These are phyloP conservation scores for Scomber japonicus DNA, from an alignment of 2,113 vertebrate genomes.

Conservation along the genomic window DNA sequence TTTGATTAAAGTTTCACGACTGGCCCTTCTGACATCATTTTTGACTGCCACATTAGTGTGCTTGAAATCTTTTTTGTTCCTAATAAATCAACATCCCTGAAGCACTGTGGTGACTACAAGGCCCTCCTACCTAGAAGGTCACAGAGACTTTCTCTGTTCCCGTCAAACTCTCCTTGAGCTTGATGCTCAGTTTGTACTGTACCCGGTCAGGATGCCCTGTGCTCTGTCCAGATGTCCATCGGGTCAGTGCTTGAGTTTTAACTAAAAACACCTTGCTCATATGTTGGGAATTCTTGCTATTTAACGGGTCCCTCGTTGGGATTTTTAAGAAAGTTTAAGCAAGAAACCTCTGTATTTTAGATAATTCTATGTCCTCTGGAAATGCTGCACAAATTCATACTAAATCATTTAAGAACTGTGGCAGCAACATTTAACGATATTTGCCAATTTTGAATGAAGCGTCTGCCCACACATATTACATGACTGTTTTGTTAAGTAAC, in stretches of 20 bases:
- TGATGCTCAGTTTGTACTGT: neutral
- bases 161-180: conserved; percentile 18
- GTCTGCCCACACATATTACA: conserved; percentile 18
- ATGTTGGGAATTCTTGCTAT: neutral
- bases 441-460: conserved; percentile 17
- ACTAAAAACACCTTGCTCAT: neutral
- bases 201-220: neutral
- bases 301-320: neutral
- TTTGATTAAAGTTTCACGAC: conserved; percentile 35
- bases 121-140: conserved; percentile 1
- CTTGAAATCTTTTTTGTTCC: conserved; percentile 17
- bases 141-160: neutral
- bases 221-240: neutral
- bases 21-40: conserved; percentile 6
- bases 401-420: neutral
- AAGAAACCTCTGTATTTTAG: neutral
- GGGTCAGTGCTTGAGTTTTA: too few species aligned
- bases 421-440: conserved; percentile 5
- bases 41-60: conserved; percentile 12
- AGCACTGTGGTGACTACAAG: neutral
- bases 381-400: conserved; percentile 1
- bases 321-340: neutral
- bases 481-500: conserved; percentile 5
- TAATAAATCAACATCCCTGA: conserved; percentile 23
- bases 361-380: neutral